Percentiles rank a stretch among this genome's conserved stretches.
phyloP scores from a whole-genome alignment of 2,113 vertebrate genomes.

The Dipodomys stephensi region DNA sequence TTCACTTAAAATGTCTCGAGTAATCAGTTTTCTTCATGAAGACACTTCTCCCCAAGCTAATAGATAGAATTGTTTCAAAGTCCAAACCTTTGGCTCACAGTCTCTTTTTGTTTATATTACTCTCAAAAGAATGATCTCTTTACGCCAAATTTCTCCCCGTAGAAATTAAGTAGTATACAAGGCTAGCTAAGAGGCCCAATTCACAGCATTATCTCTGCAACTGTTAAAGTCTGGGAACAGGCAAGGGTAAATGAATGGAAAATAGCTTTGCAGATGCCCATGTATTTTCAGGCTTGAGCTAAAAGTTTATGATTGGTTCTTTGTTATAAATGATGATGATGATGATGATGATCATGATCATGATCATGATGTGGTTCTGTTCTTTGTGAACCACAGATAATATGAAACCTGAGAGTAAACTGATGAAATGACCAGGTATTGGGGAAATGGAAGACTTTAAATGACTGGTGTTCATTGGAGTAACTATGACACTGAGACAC shows the following conservation, averaged over 20 bases:
- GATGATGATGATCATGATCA: neutral
- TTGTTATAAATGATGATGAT: neutral
- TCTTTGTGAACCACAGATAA: slow-evolving; percentile 27
- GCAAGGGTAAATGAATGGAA: neutral
- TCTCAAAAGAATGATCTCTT: slow-evolving; percentile 52
- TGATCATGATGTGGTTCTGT: neutral
- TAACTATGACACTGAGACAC: neutral
- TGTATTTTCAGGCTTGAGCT: neutral
- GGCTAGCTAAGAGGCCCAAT: slow-evolving; percentile 60
- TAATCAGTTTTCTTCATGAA: slow-evolving; percentile 62
- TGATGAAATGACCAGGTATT: neutral
- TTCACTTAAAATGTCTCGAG: slow-evolving; percentile 61
- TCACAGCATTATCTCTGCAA: slow-evolving; percentile 37
- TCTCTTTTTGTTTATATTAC: slow-evolving; percentile 62
- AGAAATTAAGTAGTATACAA: slow-evolving; percentile 65
- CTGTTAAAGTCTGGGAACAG: neutral
- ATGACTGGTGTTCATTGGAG: neutral
- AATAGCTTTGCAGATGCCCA: neutral
- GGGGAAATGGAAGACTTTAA: neutral
- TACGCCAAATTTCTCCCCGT: slow-evolving; percentile 50
- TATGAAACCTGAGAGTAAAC: neutral
- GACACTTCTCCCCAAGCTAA: slow-evolving; percentile 22
- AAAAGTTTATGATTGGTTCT: neutral
- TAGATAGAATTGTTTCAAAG: slow-evolving; percentile 49
- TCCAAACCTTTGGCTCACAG: slow-evolving; percentile 66